Base-by-base conservation (phyloP, 53 echinoderm and acorn worm species). In the Hippasteria phrygiana region DNA sequence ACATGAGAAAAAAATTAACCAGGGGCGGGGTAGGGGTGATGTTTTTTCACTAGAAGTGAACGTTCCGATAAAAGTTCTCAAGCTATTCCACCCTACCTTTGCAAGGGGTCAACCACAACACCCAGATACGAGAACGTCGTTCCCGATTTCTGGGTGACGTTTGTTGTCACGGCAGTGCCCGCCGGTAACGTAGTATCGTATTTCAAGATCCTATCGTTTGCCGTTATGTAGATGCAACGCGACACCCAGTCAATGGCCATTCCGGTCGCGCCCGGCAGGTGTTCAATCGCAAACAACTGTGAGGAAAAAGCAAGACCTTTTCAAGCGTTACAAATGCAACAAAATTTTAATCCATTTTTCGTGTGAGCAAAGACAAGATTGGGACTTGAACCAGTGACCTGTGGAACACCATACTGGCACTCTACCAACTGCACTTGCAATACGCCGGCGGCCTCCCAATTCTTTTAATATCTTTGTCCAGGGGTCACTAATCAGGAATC, bases 171-270 rank as follows among this genome's bases (percentile, higher is more conserved):
- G 13, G 83, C 83, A 29, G 65, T 22, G 20, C 33, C 83, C 0
- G 46, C 35, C 2, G 85, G 53, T 24, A 53, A 16, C 4, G 85
- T 85, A 20, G 85, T 71, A 71, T 85, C 85, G 35, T 85, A 85
- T 36, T 71, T 85, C 14, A 48, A 70, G 71, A 85, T 69, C 37
- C 32, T 47, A 22, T 70, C 51, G 36, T 29, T 12, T 31, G 17
- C 27, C 18, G 53, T n/a, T 3, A 71, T 26, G 54, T 85, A 85
- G 29, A 85, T 12, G 38, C 85, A 70, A 22, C 71, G 85, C n/a
- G 85, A 85, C 38, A 85, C 9, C 85, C 85, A 85, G 43, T 85
- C 85, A 20, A 85, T 71, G 10, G 71, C 71, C 50, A 85, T 5
- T 1, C 85, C 85, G 38, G 28, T 70, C 7, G 85, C 13, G 1